Percentiles rank a stretch among this genome's conserved stretches.
phyloP scores from a whole-genome alignment of 2,797 vertebrate genomes.

The Remorina albescens region DNA sequence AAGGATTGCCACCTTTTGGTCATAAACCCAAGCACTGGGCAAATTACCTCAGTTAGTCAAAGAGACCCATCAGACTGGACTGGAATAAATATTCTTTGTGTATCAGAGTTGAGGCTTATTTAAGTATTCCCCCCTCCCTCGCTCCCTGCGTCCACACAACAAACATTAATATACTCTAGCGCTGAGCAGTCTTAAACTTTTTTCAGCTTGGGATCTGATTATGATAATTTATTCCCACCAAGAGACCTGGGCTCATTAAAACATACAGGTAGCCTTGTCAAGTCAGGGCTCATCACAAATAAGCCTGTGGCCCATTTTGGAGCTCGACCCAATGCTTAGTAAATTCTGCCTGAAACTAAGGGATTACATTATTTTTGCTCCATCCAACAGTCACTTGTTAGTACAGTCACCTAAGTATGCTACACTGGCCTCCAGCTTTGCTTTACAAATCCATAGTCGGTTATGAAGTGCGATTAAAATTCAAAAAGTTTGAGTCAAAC shows the following conservation, averaged over 20 bases:
- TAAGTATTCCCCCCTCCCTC: not conserved
- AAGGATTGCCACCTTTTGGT: too few relatives aligned
- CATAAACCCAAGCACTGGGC: too few relatives aligned
- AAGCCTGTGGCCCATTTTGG: constrained; percentile 26
- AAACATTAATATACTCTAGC: constrained; percentile 27
- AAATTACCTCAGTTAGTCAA: too few relatives aligned
- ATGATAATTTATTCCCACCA: constrained; percentile 56
- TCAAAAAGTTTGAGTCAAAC: too few relatives aligned
- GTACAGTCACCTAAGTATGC: not conserved
- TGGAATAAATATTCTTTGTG: not conserved
- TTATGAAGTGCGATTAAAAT: constrained; percentile 24
- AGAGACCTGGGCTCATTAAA: constrained; percentile 62
- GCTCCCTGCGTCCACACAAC: not conserved
- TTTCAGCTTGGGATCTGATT: constrained; percentile 48
- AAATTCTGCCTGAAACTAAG: constrained; percentile 19
- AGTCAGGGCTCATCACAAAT: constrained; percentile 53
- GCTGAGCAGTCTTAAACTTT: constrained; percentile 33
- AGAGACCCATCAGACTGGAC: not conserved
- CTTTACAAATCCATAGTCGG: constrained; percentile 7
- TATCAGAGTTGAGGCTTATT: constrained; percentile 17
- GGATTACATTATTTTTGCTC: constrained; percentile 8
- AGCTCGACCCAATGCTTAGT: constrained; percentile 37
- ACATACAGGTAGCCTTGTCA: constrained; percentile 55
- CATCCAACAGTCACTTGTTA: constrained; percentile 33
- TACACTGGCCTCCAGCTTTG: not conserved